These are phyloP conservation scores for Phenganax subtilis DNA, from an alignment of 92 coral and sea anemone species.

Conservation along the genomic window DNA sequence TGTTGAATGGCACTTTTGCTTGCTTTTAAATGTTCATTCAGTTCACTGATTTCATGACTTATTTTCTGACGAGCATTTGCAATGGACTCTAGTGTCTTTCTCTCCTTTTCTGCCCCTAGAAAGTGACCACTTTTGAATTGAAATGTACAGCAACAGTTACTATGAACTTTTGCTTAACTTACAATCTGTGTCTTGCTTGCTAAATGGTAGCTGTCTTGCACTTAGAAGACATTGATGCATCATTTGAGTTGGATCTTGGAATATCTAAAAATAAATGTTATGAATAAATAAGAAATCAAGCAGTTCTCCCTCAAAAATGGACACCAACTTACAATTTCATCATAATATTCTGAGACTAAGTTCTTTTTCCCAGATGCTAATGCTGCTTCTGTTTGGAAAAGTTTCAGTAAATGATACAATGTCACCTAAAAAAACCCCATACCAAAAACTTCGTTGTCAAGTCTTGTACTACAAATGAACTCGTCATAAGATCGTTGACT, in stretches of 20 bases:
- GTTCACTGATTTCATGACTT: conserved; percentile 81
- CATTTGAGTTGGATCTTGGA: conserved; percentile 98
- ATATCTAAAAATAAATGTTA: conserved; percentile 51
- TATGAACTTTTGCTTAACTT: conserved; percentile 34
- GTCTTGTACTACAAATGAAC: neutral
- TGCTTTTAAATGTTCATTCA: conserved; percentile 80
- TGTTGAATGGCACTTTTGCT: conserved; percentile 80
- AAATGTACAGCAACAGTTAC: neutral
- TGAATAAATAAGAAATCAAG: neutral
- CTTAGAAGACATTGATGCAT: conserved; percentile 95
- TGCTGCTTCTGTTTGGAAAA: conserved; percentile 94
- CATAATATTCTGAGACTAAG: conserved; percentile 90
- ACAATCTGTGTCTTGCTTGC: conserved; percentile 94
- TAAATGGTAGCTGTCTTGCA: conserved; percentile 74
- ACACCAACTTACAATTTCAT: conserved; percentile 79
- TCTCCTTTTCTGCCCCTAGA: conserved; percentile 82
- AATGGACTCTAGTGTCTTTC: conserved; percentile 66
- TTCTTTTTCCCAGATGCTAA: conserved; percentile 93
- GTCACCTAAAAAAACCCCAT: conserved; percentile 58
- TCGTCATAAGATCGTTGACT: neutral
- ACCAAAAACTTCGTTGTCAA: neutral
- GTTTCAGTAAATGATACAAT: conserved; percentile 82
- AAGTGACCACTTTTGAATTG: neutral
- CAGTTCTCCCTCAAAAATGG: neutral
- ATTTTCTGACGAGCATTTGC: conserved; percentile 81